These are phyloP conservation scores for Diplolepis rosae DNA, from an alignment of 2,888 invertebrate species.

Conservation along the genomic window DNA sequence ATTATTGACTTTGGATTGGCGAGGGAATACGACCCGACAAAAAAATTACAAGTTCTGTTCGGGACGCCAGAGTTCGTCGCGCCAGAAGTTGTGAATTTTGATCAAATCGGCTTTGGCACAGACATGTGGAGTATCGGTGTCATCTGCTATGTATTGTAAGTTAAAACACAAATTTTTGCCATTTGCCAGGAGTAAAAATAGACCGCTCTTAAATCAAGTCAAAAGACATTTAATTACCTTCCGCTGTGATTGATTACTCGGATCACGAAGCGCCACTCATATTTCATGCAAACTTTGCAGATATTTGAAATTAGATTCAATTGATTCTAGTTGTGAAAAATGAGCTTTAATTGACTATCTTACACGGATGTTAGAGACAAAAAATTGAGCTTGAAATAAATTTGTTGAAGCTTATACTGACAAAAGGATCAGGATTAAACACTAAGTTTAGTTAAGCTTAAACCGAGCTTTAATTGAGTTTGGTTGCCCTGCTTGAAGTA, in stretches of 20 bases:
- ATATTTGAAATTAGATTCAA: too few species aligned
- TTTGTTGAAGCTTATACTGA: too few species aligned
- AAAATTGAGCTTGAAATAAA: too few species aligned
- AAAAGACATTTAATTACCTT: background rate
- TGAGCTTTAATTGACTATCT: too few species aligned
- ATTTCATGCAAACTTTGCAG: background rate
- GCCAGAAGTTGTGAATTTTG: constrained; percentile 99
- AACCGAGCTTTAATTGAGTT: too few species aligned
- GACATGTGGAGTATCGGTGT: constrained; percentile 99
- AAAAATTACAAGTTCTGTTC: constrained; percentile 94
- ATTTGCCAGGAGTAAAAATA: constrained; percentile 28
- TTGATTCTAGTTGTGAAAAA: too few species aligned
- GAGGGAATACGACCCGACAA: constrained; percentile 91
- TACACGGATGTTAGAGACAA: too few species aligned
- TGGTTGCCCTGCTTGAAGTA: too few species aligned
- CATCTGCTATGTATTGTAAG: constrained; percentile 98
- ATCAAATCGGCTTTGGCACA: constrained; percentile 94
- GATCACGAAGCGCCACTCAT: background rate
- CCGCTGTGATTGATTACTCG: background rate
- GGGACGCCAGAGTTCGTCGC: constrained; percentile 99
- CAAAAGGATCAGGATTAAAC: too few species aligned
- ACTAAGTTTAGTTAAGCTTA: too few species aligned
- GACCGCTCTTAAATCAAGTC: constrained; percentile 7
- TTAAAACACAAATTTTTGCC: constrained; percentile 60
- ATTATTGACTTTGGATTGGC: constrained; percentile 99